phyloP scores from a whole-genome alignment of 1,140 invertebrate genomes.

The Drosophila nigrodunni region DNA sequence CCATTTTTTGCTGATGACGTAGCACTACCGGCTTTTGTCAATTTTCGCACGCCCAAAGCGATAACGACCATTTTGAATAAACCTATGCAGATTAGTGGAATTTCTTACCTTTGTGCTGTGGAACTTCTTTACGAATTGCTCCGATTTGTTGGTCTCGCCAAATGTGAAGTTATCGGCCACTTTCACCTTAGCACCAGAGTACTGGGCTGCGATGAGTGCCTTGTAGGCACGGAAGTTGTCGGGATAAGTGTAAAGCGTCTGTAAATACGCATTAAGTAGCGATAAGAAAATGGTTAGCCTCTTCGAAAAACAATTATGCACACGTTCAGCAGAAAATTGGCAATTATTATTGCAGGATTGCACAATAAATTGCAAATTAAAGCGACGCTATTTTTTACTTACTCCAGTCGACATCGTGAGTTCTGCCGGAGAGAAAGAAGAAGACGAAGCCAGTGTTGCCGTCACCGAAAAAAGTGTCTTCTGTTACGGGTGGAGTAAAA shows the following conservation, averaged over 20 bases:
- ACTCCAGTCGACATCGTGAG: slow-evolving; percentile 84
- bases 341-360: slow-evolving; percentile 54
- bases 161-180: slow-evolving; percentile 94
- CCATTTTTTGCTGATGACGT: slow-evolving; percentile 61
- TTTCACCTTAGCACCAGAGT: slow-evolving; percentile 95
- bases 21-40: slow-evolving; percentile 56
- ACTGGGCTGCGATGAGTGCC: slow-evolving; percentile 97
- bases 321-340: slow-evolving; percentile 19
- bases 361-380: slow-evolving; percentile 65
- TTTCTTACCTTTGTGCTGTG: slow-evolving; percentile 94
- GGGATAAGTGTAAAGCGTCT: slow-evolving; percentile 98
- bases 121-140: slow-evolving; percentile 96
- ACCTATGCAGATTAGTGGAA: background rate
- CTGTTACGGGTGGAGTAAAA: slow-evolving; percentile 25
- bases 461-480: background rate
- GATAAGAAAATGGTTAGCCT: slow-evolving; percentile 34
- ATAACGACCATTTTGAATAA: slow-evolving; percentile 1
- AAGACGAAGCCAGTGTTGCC: slow-evolving; percentile 31
- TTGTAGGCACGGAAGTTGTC: slow-evolving; percentile 98
- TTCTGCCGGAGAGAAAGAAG: slow-evolving; percentile 69
- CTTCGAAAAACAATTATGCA: background rate
- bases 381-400: slow-evolving; percentile 58
- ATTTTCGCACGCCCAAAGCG: slow-evolving; percentile 38
- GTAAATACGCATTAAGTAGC: slow-evolving; percentile 55
- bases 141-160: slow-evolving; percentile 96